Base-by-base conservation (phyloP, 2,888 invertebrate genomes). In the Calameuta idolon region DNA sequence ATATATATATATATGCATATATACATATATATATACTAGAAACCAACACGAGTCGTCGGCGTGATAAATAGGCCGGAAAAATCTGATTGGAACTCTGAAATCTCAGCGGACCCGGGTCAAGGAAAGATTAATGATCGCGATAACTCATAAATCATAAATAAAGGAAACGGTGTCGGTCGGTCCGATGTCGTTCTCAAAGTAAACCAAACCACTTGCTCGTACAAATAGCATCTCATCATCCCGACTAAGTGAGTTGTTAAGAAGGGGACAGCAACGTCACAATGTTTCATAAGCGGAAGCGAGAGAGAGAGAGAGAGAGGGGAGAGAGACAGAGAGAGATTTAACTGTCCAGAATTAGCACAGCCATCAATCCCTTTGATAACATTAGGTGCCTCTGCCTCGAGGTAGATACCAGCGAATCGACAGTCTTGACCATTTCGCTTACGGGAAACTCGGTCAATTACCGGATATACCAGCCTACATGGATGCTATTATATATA, bases 31-130 rank as follows among this genome's bases (percentile, higher is more conserved):
- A 55, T 23, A 55, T 23, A 23, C 55, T 55, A 23, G 23, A 55
- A 55, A 55, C 55, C 23, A 55, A 55, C 55, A 74, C 23, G 74
- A 74, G 74, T 74, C 12, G 34, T 23, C 74, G 31, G 71, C n/a
- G 74, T 74, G 74, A 74, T 35, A 74, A 74, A 74, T 74, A 74
- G 74, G 74, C 34, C 35, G 74, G 74, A 35, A 74, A 71, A 74
- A 74, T 74, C 74, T 34, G 74, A 74, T 74, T 74, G 74, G 37
- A 35, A 74, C 74, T 37, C 74, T 37, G 74, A 37, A 74, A 37
- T 74, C 74, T 74, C 74, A 37, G 34, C 74, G 74, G 37, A 37
- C 74, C 35, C 37, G 37, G 74, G 74, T 71, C 71, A 71, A n/a
- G 31, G 33, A 71, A 35, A 74, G 74, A 74, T 74, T 74, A 74